Base-by-base conservation (phyloP, 2,797 vertebrate species). In the Epinephelus malabaricus region DNA sequence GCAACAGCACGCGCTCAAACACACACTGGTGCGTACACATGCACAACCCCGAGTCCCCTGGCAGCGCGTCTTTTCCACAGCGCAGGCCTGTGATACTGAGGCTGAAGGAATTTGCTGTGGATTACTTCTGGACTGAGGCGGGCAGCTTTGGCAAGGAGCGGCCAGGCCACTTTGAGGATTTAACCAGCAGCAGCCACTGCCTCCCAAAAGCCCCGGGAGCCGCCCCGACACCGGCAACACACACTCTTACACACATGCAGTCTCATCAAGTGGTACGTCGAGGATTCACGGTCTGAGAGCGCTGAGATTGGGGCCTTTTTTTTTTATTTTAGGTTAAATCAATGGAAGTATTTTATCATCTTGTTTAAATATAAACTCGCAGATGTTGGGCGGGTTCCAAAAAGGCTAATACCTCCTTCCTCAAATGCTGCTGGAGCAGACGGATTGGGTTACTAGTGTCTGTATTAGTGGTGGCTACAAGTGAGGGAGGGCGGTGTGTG, bases 91-190 rank as follows among this genome's bases (percentile, higher is more conserved):
- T 93, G 95, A 95, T 95, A 94, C 93, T 92, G 90, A 91, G 91
- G 93, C 95, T 94, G 95, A 92, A 94, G 95, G 94, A 95, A 96
- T 96, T 95, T 95, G 88, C 91, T 91, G 90, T 94, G 95, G 95
- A 93, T 95, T 95, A 95, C 95, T 93, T 93, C 89, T 95, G 95
- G 93, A 94, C 92, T 89, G 91, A 94, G 91, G 92, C 93, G 89
- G 94, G 88, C 92, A 86, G 92, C 92, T 92, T 93, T 95, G 95
- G 93, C 92, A 90, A 55, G 76, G 74, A 88, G 83, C 69, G 76
- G 85, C 86, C 85, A 77, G 89, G 89, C 87, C 90, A 95, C 94
- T 94, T 94, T 93, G 93, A 94, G 93, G 92, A 93, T 94, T 94
- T 94, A 92, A 91, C 88, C 89, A 81, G 85, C 83, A 75, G 78